Evolutionary conservation across 35 echinoderm and acorn worm genomes (phyloP), one percentile per base, ranked within the genome.

Genomic region (Lytechinus pictus): DNA sequence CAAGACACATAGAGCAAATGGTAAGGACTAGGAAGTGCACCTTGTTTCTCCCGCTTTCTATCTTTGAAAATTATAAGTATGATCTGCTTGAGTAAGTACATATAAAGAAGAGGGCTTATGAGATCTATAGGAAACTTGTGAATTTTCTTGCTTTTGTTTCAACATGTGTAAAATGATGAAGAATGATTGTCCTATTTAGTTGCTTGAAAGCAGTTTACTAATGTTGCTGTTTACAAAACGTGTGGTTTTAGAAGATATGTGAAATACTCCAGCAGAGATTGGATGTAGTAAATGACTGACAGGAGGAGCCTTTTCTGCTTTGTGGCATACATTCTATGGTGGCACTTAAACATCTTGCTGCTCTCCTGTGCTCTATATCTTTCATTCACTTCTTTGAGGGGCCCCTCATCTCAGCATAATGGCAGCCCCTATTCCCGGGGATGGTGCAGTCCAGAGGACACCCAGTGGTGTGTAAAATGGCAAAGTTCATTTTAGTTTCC

Each of bases 1-100:
- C 95, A 99, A 99, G 89, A 99, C 98, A 87, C 98, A 99, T 95
- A 96, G 96, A 98, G 98, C 98, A 3, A 99, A 99, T 96, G 98
- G 98, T 99, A 97, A 97, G 96, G 28, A 6, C 52, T 12, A 33
- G 27, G 14, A 14, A 79, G 2, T 44, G 33, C 2, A 2, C 33
- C 33, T 44, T 44, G 33, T 44, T 44, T 44, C 33, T 44, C 33
- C 33, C 33, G 2, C 33, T 44, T 44, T 44, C 33, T 44, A 44
- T 44, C 33, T 44, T 44, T 44, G 2, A 44, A 44, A 44, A 44
- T 44, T 44, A 44, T 2, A 44, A 1, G 33, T 44, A 44, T n/a
- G n/a, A n/a, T 44, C 33, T 44, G 33, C 33, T 44, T 44, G 33
- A 44, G 33, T 44, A 44, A 44, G 33, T 1, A 44, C 0, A 44